Evolutionary conservation across 1,140 invertebrate species (phyloP).

Genomic region (Meteorus sp.): DNA sequence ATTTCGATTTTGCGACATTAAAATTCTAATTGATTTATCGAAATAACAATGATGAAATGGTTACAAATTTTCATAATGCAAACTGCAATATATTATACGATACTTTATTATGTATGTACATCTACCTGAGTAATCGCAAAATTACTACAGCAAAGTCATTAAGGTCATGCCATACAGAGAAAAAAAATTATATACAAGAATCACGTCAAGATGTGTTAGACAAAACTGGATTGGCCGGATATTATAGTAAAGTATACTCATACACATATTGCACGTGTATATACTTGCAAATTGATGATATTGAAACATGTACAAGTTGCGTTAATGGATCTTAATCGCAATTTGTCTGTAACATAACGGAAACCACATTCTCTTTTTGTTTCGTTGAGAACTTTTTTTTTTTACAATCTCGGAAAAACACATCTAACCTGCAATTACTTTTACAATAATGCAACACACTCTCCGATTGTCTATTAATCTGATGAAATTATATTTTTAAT

Average conservation of each 20-base stretch:
- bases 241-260: background rate
- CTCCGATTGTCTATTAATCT: too few species aligned
- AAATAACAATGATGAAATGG: background rate
- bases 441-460: too few species aligned
- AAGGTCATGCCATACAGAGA: constrained; percentile 9
- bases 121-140: background rate
- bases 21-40: background rate
- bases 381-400: background rate
- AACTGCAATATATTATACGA: background rate
- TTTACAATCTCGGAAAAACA: too few species aligned
- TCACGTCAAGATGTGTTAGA: constrained; percentile 8
- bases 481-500: too few species aligned
- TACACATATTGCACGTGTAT: background rate
- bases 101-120: background rate
- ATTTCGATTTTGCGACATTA: too few species aligned
- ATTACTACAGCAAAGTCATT: constrained; percentile 13
- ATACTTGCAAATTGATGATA: background rate
- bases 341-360: constrained; percentile 13
- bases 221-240: constrained; percentile 18
- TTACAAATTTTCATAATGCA: background rate
- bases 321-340: constrained; percentile 19
- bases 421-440: too few species aligned
- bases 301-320: background rate
- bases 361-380: background rate
- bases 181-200: constrained; percentile 3